Evolutionary conservation across 2,888 invertebrate genomes (phyloP).

Genomic region (Orchesellides sinensis): DNA sequence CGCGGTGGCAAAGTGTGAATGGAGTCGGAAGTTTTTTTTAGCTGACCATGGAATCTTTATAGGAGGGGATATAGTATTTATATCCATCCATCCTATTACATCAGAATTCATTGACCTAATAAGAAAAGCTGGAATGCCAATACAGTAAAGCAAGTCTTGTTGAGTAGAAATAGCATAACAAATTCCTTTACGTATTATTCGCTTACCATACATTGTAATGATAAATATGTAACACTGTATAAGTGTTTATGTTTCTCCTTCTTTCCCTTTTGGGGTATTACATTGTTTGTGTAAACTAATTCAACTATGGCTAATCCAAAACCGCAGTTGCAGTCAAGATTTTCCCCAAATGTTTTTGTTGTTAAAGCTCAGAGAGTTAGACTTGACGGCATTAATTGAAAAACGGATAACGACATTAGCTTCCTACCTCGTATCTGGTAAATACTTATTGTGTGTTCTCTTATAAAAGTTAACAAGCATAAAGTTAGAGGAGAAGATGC

Average conservation of each 20-base stretch:
- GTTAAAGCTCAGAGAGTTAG: neutral
- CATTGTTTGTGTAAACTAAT: constrained; percentile 33
- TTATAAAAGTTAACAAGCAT: neutral
- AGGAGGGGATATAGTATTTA: no score
- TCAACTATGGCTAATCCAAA: constrained; percentile 41
- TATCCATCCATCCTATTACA: no score
- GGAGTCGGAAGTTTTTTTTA: no score
- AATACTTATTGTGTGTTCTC: neutral
- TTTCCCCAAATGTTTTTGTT: neutral
- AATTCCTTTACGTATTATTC: no score
- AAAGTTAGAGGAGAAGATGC: neutral
- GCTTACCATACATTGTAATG: no score
- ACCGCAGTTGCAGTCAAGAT: constrained; percentile 27
- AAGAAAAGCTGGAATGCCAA: no score
- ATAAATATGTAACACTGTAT: no score
- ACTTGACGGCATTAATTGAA: constrained; percentile 49
- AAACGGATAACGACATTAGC: constrained; percentile 44
- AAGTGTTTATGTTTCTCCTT: neutral
- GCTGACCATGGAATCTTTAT: no score
- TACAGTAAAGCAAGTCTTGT: neutral
- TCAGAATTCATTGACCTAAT: no score
- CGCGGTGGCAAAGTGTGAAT: no score
- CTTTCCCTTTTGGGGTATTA: neutral
- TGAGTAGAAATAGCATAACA: neutral
- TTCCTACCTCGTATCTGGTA: neutral